Evolutionary conservation across 2,113 vertebrate genomes (phyloP).

Genomic region (Mohoua ochrocephala): DNA sequence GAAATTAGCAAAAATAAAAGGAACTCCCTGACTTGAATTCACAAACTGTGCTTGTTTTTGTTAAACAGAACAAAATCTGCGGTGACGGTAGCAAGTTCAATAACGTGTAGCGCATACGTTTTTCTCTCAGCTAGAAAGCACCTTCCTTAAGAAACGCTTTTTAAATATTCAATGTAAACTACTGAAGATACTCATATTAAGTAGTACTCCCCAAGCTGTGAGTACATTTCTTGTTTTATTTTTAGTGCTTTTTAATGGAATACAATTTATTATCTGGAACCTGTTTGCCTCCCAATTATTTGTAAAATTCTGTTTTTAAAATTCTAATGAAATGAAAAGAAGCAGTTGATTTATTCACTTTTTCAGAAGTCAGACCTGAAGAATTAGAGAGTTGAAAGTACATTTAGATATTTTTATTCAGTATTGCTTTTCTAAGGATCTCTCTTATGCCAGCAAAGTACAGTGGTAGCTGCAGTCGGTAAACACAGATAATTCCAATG

Average conservation of each 20-base stretch:
- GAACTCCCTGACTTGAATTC: constrained; percentile 72
- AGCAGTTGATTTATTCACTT: background rate
- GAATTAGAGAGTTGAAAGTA: background rate
- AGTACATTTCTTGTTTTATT: constrained; percentile 28
- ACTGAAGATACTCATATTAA: constrained; percentile 49
- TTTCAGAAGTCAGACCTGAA: background rate
- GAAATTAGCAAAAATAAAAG: constrained; percentile 76
- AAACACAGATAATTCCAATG: background rate
- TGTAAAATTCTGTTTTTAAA: background rate
- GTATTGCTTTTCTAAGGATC: background rate
- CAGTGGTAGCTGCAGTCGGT: background rate
- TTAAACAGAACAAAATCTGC: constrained; percentile 75
- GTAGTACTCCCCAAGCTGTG: constrained; percentile 19
- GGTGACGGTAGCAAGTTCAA: constrained; percentile 66
- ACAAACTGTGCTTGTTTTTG: constrained; percentile 76
- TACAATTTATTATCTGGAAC: background rate
- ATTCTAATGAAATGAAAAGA: background rate
- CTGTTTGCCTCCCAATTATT: background rate
- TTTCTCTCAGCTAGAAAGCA: constrained; percentile 60
- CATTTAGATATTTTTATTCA: background rate
- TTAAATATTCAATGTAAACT: constrained; percentile 51
- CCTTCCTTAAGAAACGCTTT: constrained; percentile 58
- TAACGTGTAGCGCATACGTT: constrained; percentile 65
- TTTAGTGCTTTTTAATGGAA: background rate
- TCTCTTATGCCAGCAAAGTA: background rate